Evolutionary conservation across 2,888 invertebrate species (phyloP).

Genomic region (Hydriomena furcata): DNA sequence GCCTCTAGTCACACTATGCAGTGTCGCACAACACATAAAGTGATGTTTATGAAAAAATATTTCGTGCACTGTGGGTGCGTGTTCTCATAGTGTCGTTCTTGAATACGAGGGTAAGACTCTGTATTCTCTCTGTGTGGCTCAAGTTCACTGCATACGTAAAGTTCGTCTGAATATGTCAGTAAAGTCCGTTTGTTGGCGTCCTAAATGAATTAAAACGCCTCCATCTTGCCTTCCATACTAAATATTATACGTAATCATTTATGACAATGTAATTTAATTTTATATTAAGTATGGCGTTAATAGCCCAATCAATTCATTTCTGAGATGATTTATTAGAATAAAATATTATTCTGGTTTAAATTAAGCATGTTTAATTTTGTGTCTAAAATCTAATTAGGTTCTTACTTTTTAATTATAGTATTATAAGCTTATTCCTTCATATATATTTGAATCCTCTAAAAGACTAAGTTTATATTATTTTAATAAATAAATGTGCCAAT

Average conservation of each 20-base stretch:
- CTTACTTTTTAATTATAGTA: not conserved
- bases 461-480: no score
- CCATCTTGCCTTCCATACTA: no score
- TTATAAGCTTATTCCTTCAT: no score
- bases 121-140: no score
- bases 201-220: conserved; percentile 20
- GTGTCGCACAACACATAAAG: no score
- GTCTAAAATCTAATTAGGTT: not conserved
- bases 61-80: no score
- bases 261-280: conserved; percentile 33
- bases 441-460: no score
- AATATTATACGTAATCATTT: conserved; percentile 27
- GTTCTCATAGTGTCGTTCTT: no score
- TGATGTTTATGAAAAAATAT: no score
- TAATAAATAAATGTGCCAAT: no score
- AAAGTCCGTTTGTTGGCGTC: conserved; percentile 8
- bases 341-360: conserved; percentile 8
- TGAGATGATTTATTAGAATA: conserved; percentile 12
- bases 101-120: no score
- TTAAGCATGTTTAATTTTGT: not conserved
- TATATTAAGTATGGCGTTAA: conserved; percentile 25
- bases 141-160: not conserved
- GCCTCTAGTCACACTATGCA: no score
- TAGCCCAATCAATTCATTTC: conserved; percentile 19
- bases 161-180: not conserved